phyloP scores from a whole-genome alignment of 2,888 invertebrate species.

The Hypselothyrea guttata region DNA sequence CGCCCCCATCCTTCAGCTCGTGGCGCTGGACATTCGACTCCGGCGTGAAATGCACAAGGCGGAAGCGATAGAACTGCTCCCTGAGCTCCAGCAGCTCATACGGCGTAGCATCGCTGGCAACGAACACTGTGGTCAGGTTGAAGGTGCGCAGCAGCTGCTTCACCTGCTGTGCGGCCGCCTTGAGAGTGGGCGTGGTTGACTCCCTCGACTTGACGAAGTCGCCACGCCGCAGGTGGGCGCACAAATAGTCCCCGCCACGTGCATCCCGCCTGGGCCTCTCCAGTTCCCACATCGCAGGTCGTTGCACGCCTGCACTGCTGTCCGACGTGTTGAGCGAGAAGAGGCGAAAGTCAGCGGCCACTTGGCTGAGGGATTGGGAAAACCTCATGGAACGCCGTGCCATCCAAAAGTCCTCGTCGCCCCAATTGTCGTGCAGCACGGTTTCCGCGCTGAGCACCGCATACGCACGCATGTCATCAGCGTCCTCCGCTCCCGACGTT shows the following conservation, averaged over 20 bases:
- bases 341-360: constrained; percentile 87
- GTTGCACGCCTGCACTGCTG: constrained; percentile 84
- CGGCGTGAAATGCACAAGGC: constrained; percentile 74
- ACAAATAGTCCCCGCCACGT: constrained; percentile 88
- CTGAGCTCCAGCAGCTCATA: constrained; percentile 81
- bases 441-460: constrained; percentile 88
- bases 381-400: constrained; percentile 96
- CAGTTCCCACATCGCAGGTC: constrained; percentile 85
- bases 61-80: constrained; percentile 72
- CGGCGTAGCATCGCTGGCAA: constrained; percentile 92
- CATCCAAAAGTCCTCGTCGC: constrained; percentile 91
- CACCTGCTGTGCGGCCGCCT: constrained; percentile 90
- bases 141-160: constrained; percentile 84
- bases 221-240: constrained; percentile 92
- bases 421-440: constrained; percentile 93
- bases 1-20: constrained; percentile 88
- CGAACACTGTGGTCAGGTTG: constrained; percentile 86
- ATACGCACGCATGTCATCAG: constrained; percentile 64
- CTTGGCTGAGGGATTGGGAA: constrained; percentile 85
- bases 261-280: constrained; percentile 83
- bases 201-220: constrained; percentile 92
- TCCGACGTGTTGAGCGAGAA: constrained; percentile 85
- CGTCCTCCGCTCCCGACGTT: constrained; percentile 47
- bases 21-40: constrained; percentile 75
- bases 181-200: constrained; percentile 90